Conservation (phyloP, 2,888 invertebrate genomes). For the Hydrotaea cyrtoneurina region DNA sequence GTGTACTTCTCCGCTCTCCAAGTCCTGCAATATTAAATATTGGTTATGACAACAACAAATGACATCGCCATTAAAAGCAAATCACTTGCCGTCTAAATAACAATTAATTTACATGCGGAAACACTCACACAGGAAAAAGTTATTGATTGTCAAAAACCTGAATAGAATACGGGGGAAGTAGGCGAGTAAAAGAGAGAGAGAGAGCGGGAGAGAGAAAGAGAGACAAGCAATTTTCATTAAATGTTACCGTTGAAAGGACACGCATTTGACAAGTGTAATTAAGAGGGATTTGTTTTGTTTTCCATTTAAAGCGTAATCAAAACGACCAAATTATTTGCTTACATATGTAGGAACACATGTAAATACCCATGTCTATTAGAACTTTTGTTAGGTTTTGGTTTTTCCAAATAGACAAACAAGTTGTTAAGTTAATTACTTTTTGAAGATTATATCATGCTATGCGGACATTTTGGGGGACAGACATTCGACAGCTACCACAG, state of each 20-base stretch:
- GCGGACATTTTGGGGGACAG: not conserved
- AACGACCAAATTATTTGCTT: not conserved
- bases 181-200: not conserved
- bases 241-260: not conserved
- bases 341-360: not conserved
- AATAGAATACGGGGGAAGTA: not conserved
- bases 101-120: too few species aligned
- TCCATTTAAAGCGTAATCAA: not conserved
- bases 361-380: not conserved
- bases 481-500: too few species aligned
- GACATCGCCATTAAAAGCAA: too few species aligned
- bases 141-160: not conserved
- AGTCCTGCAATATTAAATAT: too few species aligned
- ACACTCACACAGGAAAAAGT: not conserved
- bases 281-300: not conserved
- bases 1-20: too few species aligned
- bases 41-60: too few species aligned
- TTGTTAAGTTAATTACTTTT: not conserved
- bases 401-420: not conserved
- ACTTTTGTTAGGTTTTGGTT: not conserved
- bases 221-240: not conserved
- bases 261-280: not conserved
- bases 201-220: not conserved
- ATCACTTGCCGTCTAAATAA: too few species aligned
- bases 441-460: not conserved